phyloP scores from a whole-genome alignment of 1,140 invertebrate species.

The Tetramorium simillimum region DNA sequence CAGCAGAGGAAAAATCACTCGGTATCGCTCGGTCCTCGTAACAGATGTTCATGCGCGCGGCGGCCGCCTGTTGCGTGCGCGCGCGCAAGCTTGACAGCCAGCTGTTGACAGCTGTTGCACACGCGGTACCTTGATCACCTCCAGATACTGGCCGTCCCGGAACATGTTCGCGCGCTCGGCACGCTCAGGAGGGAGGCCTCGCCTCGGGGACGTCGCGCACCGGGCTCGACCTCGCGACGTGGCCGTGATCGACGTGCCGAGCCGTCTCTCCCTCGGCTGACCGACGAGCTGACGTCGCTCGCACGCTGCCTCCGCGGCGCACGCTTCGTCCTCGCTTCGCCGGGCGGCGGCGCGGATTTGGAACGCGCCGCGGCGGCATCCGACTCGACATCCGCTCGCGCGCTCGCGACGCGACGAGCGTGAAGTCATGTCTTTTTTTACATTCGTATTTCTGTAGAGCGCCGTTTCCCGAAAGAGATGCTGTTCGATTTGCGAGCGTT shows the following conservation, averaged over 20 bases:
- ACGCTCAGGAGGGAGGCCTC: too few relatives aligned
- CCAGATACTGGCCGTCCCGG: constrained; percentile 76
- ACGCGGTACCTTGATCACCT: constrained; percentile 75
- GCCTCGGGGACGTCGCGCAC: too few relatives aligned
- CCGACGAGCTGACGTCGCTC: background rate
- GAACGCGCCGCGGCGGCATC: background rate
- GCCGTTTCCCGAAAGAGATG: too few relatives aligned
- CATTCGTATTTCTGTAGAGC: background rate
- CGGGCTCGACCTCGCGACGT: background rate
- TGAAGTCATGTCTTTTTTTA: constrained; percentile 23
- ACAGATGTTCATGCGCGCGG: constrained; percentile 10
- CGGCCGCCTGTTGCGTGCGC: background rate
- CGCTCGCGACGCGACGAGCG: background rate
- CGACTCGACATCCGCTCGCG: background rate
- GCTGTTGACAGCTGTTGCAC: constrained; percentile 70
- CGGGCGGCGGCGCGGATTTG: constrained; percentile 3
- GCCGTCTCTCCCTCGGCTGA: background rate
- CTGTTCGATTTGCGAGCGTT: too few relatives aligned
- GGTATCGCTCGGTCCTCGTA: background rate
- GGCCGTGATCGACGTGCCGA: background rate
- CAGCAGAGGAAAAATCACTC: background rate
- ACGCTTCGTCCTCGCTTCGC: constrained; percentile 17
- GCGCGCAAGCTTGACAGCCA: constrained; percentile 48
- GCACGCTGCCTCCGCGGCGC: background rate
- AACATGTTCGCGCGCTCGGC: constrained; percentile 66